Evolutionary conservation across 2,797 vertebrate genomes (phyloP), one percentile per base, ranked within the genome.

Genomic region (Urocyon cinereoargenteus): DNA sequence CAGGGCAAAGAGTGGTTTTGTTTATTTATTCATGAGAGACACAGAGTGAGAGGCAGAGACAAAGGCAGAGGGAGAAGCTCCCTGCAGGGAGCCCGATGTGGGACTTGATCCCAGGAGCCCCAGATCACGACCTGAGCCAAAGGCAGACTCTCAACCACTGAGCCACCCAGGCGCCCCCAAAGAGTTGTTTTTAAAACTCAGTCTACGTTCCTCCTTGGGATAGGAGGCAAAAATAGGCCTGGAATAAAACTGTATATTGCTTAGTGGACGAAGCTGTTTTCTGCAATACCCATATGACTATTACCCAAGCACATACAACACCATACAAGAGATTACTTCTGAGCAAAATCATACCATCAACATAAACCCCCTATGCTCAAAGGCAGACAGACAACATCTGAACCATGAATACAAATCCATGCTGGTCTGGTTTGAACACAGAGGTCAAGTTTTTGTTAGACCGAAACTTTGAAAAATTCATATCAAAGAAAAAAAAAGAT

Each of bases 401-500:
- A 93, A 49, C 28, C 61, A 34, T 11, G 34, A 62, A 72, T 96
- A 51, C 66, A 86, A 84, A 75, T 62, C 95, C 82, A 93, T 66
- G 83, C 59, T 26, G 96, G 73, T 57, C 55, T 53, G 75, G 78
- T 86, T 92, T 90, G 92, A 95, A 97, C 66, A 94, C 92, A 88
- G 95, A 68, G 77, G 34, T 85, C 88, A 51, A 94, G 45, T 81
- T 91, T 96, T 88, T 90, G 68, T 94, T 84, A 93, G 87, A 36
- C 0, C 18, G 1, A 86, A 91, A 77, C 12, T 68, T 83, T 55
- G 49, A 51, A 79, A 86, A 95, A 68, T 91, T 72, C 86, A 6
- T 94, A 95, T 78, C 75, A 91, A 53, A 90, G 79, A 75, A 86
- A 90, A 91, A 96, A 97, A 92, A 96, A 97, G 91, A 94, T 98